Evolutionary conservation across 2,113 vertebrate species (phyloP), one percentile per base, ranked within the genome.

Genomic region (Cairina moschata): DNA sequence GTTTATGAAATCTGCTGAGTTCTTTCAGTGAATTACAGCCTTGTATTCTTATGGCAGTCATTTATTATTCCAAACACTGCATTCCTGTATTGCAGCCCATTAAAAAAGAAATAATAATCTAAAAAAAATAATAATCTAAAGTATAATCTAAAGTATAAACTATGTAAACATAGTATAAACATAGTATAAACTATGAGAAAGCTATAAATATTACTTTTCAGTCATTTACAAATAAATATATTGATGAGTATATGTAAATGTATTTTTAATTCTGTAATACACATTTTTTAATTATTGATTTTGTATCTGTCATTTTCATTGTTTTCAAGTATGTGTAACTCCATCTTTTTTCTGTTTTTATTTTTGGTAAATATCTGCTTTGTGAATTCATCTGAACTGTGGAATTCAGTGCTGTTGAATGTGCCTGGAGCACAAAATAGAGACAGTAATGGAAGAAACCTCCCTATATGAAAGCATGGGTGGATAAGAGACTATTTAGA

Each of bases 321-420:
- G 56, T 13, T 78, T 6, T 5, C 44, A 74, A 90, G 16, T 4
- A 60, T 74, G 4, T 29, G 6, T 25, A 88, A 78, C 36, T 91
- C 34, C 21, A 38, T 86, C 50, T 75, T 86, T 88, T 92, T 84
- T 68, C 11, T 67, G 20, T 48, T 93, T 96, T 91, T 56, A 22
- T 76, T 90, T 94, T 81, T 76, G 14, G 18, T 44, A 94, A 94
- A 86, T 83, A 12, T 93, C 63, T 96, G 87, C 93, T 83, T 54
- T 71, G n/a, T 81, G 75, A 32, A 88, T 86, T 75, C 81, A 97
- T 94, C 56, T 93, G 90, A 97, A 71, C 59, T 96, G 80, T 96
- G 82, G 83, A 96, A 94, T 95, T 96, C 93, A 79, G n/a, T 76
- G 76, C 81, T 83, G 59, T 73, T 93, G 71, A 94, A 29, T 54